Base-by-base conservation (phyloP, 2,797 vertebrate genomes). In the Melanotaenia nigrans region DNA sequence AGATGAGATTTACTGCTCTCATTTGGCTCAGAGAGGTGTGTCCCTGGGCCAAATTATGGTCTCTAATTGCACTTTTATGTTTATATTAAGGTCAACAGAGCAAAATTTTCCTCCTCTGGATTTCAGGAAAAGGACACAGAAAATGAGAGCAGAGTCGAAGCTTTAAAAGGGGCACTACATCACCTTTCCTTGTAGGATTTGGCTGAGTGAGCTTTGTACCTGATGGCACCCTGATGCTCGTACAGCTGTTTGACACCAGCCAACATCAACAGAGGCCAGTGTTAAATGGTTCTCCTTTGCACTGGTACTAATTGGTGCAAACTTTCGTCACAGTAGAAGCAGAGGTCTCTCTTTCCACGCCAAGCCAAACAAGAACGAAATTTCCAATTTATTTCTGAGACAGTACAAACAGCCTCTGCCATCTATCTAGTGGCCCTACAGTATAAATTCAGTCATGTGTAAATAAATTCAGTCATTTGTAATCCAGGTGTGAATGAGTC, bases 281-380 rank as follows among this genome's bases (percentile, higher is more conserved):
- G 81, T 82, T 89, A 89, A 92, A 90, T 81, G 75, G 77, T 81
- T 86, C 88, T 91, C 65, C 68, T 69, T 85, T 61, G 60, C 81
- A 73, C 84, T 83, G 85, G 80, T 77, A 82, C 89, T 93, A 92
- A 92, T 93, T 93, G 92, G 90, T 89, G 89, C 83, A 89, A 91
- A 89, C 82, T 83, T 74, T 74, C 77, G 64, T 72, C 77, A 65
- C 59, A 78, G 86, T 60, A 64, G 73, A 82, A 74, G 71, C 82
- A 84, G 82, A 89, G 93, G 93, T 91, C 88, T 92, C 78, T 80
- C 69, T 77, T 65, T 70, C 81, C 75, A 65, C 79, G 95, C 96
- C 85, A 91, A 85, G 42, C 83, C 92, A 96, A 97, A 93, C 78
- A 89, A 78, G 68, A 69, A 61, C 58, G 38, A 82, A 68, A 63